Percentiles rank a stretch among this genome's conserved stretches.
phyloP scores from a whole-genome alignment of 2,888 invertebrate species.

The Formica aserva region DNA sequence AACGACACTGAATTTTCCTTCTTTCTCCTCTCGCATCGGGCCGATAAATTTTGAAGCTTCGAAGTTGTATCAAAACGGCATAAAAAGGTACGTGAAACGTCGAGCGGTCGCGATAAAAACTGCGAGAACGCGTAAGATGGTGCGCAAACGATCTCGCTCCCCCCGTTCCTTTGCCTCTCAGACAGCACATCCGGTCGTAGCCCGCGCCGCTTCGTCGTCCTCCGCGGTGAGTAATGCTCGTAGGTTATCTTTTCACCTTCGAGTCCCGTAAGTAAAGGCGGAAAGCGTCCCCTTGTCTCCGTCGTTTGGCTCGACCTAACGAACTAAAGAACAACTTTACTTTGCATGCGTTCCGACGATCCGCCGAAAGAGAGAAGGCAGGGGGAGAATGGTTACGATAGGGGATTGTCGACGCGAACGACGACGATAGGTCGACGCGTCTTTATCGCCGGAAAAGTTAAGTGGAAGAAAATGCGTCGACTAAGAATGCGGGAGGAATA shows the following conservation, averaged over 20 bases:
- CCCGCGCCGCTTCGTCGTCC: constrained; percentile 42
- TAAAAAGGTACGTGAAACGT: constrained; percentile 33
- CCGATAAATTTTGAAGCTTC: constrained; percentile 40
- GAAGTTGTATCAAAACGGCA: constrained; percentile 14
- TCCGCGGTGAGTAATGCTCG: constrained; percentile 82
- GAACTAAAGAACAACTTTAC: constrained; percentile 84
- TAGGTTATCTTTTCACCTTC: constrained; percentile 84
- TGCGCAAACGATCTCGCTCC: constrained; percentile 37
- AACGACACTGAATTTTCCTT: background rate
- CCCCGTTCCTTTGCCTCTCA: constrained; percentile 26
- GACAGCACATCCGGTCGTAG: constrained; percentile 49
- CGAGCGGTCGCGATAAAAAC: constrained; percentile 45
- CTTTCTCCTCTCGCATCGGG: background rate
- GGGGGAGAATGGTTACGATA: background rate
- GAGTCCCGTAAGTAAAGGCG: constrained; percentile 82
- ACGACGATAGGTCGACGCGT: constrained; percentile 53
- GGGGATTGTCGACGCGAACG: constrained; percentile 41
- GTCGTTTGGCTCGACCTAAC: constrained; percentile 77
- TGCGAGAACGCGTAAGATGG: constrained; percentile 27
- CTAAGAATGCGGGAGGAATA: constrained; percentile 64
- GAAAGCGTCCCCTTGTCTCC: constrained; percentile 67
- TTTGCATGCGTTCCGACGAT: constrained; percentile 71
- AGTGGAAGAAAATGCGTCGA: constrained; percentile 84
- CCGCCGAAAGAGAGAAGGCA: constrained; percentile 22
- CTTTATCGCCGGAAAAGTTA: constrained; percentile 83